Evolutionary conservation across 2,888 invertebrate genomes (phyloP).

Genomic region (Drosophila glabriapex): DNA sequence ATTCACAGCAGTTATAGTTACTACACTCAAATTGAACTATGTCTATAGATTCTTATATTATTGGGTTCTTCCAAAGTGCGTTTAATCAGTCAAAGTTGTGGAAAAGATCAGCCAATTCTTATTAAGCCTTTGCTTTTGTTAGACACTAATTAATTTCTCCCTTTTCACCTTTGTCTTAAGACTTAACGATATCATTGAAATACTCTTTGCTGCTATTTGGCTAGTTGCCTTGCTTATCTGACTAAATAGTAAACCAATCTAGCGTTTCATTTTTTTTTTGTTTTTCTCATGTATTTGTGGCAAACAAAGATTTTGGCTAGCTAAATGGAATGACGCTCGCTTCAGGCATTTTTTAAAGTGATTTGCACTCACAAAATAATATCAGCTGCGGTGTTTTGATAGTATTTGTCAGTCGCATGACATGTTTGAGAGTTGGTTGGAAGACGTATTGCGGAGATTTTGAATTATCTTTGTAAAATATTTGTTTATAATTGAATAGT

Average conservation of each 20-base stretch:
- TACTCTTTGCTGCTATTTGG: neutral
- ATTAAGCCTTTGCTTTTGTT: neutral
- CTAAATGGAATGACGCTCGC: neutral
- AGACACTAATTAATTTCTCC: neutral
- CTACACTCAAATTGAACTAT: neutral
- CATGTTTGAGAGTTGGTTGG: conserved; percentile 16
- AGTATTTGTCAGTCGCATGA: neutral
- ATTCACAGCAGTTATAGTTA: no score
- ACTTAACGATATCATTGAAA: neutral
- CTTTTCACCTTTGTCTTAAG: neutral
- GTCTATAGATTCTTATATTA: neutral
- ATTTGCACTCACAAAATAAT: neutral
- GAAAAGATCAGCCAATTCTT: neutral
- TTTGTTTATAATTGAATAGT: conserved; percentile 57
- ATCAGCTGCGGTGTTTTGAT: neutral
- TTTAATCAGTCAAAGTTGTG: neutral
- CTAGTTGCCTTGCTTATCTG: conserved; percentile 18
- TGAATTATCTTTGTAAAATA: conserved; percentile 22
- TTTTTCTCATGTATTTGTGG: neutral
- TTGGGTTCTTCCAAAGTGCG: neutral
- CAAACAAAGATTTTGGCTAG: neutral
- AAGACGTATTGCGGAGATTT: conserved; percentile 5
- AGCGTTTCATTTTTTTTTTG: neutral
- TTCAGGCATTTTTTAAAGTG: neutral
- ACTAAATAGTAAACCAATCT: neutral